These are phyloP conservation scores for Gracilinanus agilis DNA, from an alignment of 2,113 vertebrate genomes.

Conservation along the genomic window DNA sequence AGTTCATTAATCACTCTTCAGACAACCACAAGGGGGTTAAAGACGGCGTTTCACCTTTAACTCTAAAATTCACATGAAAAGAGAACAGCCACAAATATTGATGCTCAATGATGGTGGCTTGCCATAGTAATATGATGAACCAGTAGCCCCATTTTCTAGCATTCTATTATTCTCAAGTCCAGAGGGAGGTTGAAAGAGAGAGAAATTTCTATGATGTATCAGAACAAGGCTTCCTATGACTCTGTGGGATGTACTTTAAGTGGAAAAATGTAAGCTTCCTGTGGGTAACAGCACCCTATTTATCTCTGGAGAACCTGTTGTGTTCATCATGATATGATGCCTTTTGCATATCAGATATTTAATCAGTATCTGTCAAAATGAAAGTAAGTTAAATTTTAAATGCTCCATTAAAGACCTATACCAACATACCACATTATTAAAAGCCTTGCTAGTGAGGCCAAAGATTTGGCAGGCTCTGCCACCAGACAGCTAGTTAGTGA, in stretches of 20 bases:
- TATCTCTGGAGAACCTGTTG: neutral
- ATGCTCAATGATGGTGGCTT: neutral
- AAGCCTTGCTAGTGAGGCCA: neutral
- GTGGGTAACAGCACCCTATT: neutral
- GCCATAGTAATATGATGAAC: neutral
- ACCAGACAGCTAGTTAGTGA: neutral
- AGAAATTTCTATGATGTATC: constrained; percentile 4
- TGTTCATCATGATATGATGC: neutral
- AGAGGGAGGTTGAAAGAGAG: constrained; percentile 23
- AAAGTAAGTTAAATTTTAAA: neutral
- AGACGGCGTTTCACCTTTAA: constrained; percentile 78
- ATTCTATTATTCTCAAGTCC: constrained; percentile 45
- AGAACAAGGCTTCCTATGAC: constrained; percentile 13
- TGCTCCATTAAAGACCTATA: neutral
- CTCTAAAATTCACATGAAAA: constrained; percentile 55
- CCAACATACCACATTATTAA: neutral
- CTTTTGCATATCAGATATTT: neutral
- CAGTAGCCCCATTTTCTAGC: neutral
- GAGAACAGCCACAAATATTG: constrained; percentile 54
- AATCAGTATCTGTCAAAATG: neutral
- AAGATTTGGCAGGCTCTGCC: neutral
- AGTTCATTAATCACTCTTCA: constrained; percentile 78
- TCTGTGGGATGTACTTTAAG: neutral
- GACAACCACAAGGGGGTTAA: constrained; percentile 78
- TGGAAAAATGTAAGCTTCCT: neutral